A percentile compares a stretch with the other conserved stretches of the same genome.
phyloP scores from a whole-genome alignment of 1,140 invertebrate genomes.

The Varroa destructor region DNA sequence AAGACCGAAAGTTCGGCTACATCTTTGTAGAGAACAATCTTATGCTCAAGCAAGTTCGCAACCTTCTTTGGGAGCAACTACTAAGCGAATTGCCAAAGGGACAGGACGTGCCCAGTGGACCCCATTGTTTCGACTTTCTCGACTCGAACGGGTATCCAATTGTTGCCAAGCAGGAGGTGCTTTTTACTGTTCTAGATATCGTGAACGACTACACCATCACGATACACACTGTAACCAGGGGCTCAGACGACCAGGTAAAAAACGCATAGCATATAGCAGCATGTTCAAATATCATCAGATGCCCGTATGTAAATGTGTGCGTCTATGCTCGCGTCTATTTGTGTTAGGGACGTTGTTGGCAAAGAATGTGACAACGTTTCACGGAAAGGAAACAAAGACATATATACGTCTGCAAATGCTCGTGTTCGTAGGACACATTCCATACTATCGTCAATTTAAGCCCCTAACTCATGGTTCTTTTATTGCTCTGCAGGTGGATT shows the following conservation, averaged over 20 bases:
- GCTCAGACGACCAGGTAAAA: neutral
- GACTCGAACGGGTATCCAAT: slow-evolving; percentile 41
- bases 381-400: no score
- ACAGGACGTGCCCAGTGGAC: neutral
- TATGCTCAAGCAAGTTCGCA: slow-evolving; percentile 4
- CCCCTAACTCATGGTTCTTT: slow-evolving; percentile 5
- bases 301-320: no score
- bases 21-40: slow-evolving; percentile 19
- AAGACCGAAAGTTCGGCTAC: slow-evolving; percentile 21
- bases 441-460: no score
- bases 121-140: slow-evolving; percentile 34
- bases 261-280: neutral
- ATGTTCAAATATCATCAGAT: no score
- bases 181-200: slow-evolving; percentile 38
- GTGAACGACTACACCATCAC: slow-evolving; percentile 35
- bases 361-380: no score
- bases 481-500: neutral
- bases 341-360: no score
- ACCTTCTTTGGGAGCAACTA: slow-evolving; percentile 12
- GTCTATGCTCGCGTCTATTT: no score
- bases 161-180: slow-evolving; percentile 37
- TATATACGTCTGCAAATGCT: no score
- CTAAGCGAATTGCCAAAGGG: neutral
- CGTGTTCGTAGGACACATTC: no score
- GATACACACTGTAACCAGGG: slow-evolving; percentile 29